Conservation (phyloP, 2,113 vertebrate genomes). For the Rhodinocichla rosea region DNA sequence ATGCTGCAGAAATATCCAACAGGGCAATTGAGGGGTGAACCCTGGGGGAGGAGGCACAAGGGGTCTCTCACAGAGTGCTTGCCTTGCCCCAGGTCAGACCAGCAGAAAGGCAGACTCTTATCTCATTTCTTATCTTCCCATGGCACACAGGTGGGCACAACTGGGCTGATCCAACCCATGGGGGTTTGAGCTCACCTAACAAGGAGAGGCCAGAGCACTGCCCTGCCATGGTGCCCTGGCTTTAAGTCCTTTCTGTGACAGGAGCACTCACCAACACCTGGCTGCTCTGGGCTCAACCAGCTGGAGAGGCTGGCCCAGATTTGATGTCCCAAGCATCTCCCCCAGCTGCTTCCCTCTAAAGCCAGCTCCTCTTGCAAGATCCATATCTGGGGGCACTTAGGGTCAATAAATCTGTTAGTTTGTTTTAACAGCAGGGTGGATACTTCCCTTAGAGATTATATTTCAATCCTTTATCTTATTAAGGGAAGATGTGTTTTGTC, state of each 20-base stretch:
- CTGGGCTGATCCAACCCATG: accelerated
- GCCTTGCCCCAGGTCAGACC: not conserved
- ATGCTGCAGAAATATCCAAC: not conserved
- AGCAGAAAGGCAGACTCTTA: not conserved
- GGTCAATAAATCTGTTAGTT: not conserved
- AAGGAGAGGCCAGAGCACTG: not conserved
- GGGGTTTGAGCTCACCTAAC: not conserved
- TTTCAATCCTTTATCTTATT: conserved; percentile 34
- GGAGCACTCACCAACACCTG: not conserved
- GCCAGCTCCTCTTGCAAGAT: not conserved
- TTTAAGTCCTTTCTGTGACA: not conserved
- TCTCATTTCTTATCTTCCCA: not conserved
- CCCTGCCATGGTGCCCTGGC: not conserved
- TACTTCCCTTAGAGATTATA: not conserved
- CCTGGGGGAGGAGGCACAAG: not conserved
- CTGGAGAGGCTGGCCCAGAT: not conserved
- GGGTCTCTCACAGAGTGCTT: not conserved
- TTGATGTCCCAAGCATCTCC: not conserved
- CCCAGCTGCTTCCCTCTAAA: not conserved
- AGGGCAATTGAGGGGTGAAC: accelerated
- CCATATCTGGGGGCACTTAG: not conserved
- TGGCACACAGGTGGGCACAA: accelerated
- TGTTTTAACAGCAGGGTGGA: conserved; percentile 11
- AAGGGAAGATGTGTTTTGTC: conserved; percentile 55
- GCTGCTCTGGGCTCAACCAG: not conserved